Evolutionary conservation across 2,113 vertebrate species (phyloP), one percentile per base, ranked within the genome.

Genomic region (Pao palembangensis): DNA sequence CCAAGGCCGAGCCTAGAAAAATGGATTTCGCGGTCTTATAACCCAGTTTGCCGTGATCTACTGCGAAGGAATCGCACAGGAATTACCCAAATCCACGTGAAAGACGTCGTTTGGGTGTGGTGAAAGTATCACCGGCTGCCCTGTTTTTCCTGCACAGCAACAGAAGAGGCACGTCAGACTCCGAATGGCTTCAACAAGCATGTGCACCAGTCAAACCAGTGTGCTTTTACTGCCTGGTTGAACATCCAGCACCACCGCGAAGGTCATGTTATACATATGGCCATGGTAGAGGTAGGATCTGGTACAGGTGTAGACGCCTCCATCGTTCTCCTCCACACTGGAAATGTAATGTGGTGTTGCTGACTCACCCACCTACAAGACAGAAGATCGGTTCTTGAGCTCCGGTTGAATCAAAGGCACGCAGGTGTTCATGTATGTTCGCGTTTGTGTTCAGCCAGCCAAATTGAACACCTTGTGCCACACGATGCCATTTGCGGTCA

Each of bases 51-150:
- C 17, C 15, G 28, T 8, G 28, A 31, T 38, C 34, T 38, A 11
- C 34, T 38, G 34, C 8, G 1, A 28, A 17, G n/a, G 0, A 19
- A 23, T 15, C 67, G 43, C 23, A 61, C 0, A 20, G 10, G 55
- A 5, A 78, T 81, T 69, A 88, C 86, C 82, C n/a, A 88, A 18
- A 55, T 80, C 73, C 34, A 88, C 84, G 6, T 11, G 0, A 66
- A 84, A 51, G 0, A 51, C 21, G 0, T 69, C n/a, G 11, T 60
- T 20, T 0, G 18, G 2, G 0, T 1, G 17, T 4, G 86, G 86
- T 8, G 51, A 64, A 6, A 16, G 43, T n/a, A 87, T 83, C 10
- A 0, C 14, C 15, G 51, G 3, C 47, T 50, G 43, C 0, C 0
- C 1, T 1, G 3, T 0, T 20, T 2, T 8, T 18, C 7, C 82